Conservation (phyloP, 2,113 vertebrate genomes). For the Forbesichthys papilliferus region DNA sequence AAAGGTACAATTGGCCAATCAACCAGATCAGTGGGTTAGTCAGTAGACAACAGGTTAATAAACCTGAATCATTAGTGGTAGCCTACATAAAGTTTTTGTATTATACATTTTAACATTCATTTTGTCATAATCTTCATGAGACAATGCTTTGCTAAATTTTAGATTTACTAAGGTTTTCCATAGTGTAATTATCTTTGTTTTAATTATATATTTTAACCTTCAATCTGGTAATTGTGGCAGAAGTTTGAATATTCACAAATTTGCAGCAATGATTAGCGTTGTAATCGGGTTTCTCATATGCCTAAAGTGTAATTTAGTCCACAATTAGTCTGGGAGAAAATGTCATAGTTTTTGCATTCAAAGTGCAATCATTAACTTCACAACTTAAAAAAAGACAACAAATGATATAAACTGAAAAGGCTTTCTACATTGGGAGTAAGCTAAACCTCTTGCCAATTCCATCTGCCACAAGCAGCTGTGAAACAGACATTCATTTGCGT, state of each 20-base stretch:
- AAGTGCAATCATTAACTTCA: background rate
- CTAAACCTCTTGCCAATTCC: no score
- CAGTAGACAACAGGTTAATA: background rate
- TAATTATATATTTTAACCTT: no score
- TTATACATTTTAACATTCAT: background rate
- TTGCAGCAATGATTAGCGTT: slow-evolving; percentile 18
- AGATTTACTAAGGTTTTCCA: no score
- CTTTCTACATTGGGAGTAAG: no score
- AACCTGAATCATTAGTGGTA: background rate
- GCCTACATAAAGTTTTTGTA: background rate
- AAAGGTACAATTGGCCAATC: background rate
- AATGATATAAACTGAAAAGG: no score
- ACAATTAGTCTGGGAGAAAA: slow-evolving; percentile 1
- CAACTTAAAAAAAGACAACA: background rate
- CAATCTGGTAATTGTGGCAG: no score
- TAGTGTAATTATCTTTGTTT: no score
- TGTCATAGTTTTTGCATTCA: background rate
- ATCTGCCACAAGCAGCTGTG: no score
- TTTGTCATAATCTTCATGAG: no score
- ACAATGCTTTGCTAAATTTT: no score
- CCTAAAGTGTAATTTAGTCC: slow-evolving; percentile 14
- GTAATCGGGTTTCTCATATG: slow-evolving; percentile 19
- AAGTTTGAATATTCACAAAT: slow-evolving; percentile 20
- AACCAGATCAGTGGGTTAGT: background rate
- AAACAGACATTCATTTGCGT: no score